Evolutionary conservation across 1,140 invertebrate genomes (phyloP), one percentile per base, ranked within the genome.

Genomic region (Hyposmocoma kahamanoa): DNA sequence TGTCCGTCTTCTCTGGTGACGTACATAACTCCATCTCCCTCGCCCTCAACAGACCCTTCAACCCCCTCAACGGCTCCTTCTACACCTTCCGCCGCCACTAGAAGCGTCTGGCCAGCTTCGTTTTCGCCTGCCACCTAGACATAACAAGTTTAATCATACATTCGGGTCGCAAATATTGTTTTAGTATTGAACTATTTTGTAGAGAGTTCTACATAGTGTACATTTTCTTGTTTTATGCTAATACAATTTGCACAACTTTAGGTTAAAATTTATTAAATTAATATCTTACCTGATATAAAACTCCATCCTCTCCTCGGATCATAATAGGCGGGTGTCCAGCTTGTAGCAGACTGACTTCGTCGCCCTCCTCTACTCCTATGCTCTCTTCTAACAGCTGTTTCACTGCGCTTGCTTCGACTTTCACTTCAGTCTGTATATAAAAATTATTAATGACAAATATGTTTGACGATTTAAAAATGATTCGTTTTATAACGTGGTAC

Each of bases 11-110:
- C 42, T 87, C 90, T 49, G 2, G 79, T 83, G 22, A 83, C 79
- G 48, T 83, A 83, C 44, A 79, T 75, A 39, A 90, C 89, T 17
- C 89, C 89, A 10, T 91, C 91, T 13, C 89, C 89, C 38, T 90
- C 88, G 44, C 86, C 86, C 24, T 88, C 87, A 5, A 76, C 81
- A 18, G 90, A 90, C 0, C 90, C 89, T 2, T 92, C 92, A 0
- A 93, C 92, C 45, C 91, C 94, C 46, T 92, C 92, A 32, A 92
- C 92, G 47, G 91, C 89, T 0, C 92, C 92, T 52, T 92, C 90
- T 6, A 90, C 90, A 1, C 90, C 90, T 39, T 90, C 89, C n/a
- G 87, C 87, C 20, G 91, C 90, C 1, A 92, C 90, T 6, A 93
- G 63, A 17, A 94, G 75, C 0, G 92, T 93, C 61, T 94, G 92